Percentiles rank a stretch among this genome's conserved stretches.
phyloP scores from a whole-genome alignment of 1,140 invertebrate species.

The Aricia agestis region DNA sequence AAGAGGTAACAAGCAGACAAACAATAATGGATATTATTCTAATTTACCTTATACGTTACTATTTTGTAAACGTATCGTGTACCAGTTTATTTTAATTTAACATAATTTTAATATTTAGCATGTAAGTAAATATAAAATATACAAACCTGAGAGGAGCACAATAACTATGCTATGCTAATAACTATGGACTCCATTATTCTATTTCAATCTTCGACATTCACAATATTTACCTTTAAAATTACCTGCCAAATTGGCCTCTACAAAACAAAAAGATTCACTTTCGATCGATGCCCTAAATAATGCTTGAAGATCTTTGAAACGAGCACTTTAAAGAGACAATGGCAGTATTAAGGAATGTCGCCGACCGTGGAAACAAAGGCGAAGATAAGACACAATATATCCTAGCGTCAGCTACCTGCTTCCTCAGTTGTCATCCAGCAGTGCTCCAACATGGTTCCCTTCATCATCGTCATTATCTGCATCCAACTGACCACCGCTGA shows the following conservation, averaged over 20 bases:
- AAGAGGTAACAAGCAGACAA: too few relatives aligned
- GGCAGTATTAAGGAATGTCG: slow-evolving; percentile 66
- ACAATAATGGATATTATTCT: too few relatives aligned
- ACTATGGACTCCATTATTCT: too few relatives aligned
- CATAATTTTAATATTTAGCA: too few relatives aligned
- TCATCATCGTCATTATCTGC: slow-evolving; percentile 36
- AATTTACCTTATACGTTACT: too few relatives aligned
- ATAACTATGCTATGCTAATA: too few relatives aligned
- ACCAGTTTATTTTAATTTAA: too few relatives aligned
- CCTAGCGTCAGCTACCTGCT: slow-evolving; percentile 52
- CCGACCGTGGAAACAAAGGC: slow-evolving; percentile 72
- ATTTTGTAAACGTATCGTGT: too few relatives aligned
- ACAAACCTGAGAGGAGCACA: too few relatives aligned
- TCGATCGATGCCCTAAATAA: slow-evolving; percentile 4
- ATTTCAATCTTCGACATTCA: too few relatives aligned
- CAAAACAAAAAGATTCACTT: slow-evolving; percentile 8
- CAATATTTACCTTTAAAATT: too few relatives aligned
- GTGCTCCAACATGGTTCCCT: slow-evolving; percentile 48
- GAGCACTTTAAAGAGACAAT: slow-evolving; percentile 43
- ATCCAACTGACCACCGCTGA: slow-evolving; percentile 40
- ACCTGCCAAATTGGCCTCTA: background rate
- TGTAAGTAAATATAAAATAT: too few relatives aligned
- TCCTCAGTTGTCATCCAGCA: slow-evolving; percentile 42
- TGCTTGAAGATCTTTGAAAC: background rate
- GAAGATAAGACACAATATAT: slow-evolving; percentile 61